Base-by-base conservation (phyloP, 2,888 invertebrate species). In the Onchidella celtica region DNA sequence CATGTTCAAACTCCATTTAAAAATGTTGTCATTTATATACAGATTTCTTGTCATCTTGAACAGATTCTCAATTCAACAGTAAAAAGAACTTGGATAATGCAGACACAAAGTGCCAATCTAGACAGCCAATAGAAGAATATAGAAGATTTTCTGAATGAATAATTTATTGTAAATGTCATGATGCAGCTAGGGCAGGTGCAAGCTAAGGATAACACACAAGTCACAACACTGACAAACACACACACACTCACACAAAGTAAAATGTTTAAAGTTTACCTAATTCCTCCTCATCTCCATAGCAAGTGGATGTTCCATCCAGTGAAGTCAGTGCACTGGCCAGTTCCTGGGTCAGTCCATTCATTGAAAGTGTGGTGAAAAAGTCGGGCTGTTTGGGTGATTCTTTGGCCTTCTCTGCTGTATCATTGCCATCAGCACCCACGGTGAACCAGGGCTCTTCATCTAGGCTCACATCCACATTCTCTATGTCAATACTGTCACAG, bases 331-430 rank as follows among this genome's bases (percentile, higher is more conserved):
- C 89, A 84, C 87, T 91, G 47, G 91, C 91, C 76, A 92, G 84
- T 79, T 92, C 92, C 77, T 89, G 88, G 57, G 90, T 90, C 81
- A 92, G 86, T 69, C 92, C 92, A 86, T 92, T 92, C 77, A 91
- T 82, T 32, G 90, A 86, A 17, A 91, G 82, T 73, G 87, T 88
- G 17, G 90, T 88, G 83, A 90, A 89, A 81, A 91, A 91, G 75
- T 91, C 89, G 14, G 91, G 91, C 82, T 89, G 88, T 40, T 82
- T 85, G 24, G 77, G 29, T 32, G 63, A 76, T 29, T 72, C 70
- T 9, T n/a, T 63, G 9, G 27, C 27, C 32, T 47, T 77, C 17
- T 73, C 66, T n/a, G n/a, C n/a, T 59, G 59, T 59, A n/a, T 3
- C 59, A 27, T 29, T 57, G 6, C 27, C 72, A 40, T 77, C 76